These are phyloP conservation scores for Oedothorax gibbosus DNA, from an alignment of 1,140 invertebrate species.

Conservation along the genomic window DNA sequence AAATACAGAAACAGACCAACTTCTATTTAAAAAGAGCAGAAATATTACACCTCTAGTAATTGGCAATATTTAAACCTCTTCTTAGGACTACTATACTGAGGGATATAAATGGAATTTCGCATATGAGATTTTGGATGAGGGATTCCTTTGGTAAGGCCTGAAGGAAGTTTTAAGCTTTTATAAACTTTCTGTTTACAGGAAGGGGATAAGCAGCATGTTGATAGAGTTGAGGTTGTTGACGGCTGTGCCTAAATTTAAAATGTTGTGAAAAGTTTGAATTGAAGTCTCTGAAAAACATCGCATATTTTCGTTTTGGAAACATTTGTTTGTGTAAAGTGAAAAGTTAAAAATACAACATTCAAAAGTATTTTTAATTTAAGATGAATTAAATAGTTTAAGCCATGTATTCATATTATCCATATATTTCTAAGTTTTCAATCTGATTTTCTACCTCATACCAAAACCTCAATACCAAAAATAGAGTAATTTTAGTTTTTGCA, in stretches of 20 bases:
- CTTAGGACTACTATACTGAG: no score
- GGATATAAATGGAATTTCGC: no score
- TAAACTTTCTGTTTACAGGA: not conserved
- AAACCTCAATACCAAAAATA: not conserved
- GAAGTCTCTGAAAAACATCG: not conserved
- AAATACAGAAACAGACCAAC: no score
- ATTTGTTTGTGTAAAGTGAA: not conserved
- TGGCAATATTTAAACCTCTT: no score
- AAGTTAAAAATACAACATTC: not conserved
- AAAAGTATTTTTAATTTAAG: not conserved
- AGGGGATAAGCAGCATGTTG: slow-evolving; percentile 7
- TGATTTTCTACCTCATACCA: not conserved
- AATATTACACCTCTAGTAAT: no score
- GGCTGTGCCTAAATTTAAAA: slow-evolving; percentile 10
- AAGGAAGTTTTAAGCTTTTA: no score
- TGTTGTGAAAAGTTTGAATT: slow-evolving; percentile 5
- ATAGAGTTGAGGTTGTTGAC: slow-evolving; percentile 7
- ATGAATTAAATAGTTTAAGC: not conserved
- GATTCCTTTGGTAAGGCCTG: no score
- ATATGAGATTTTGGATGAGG: no score
- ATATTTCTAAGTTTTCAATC: not conserved
- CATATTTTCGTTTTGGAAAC: not conserved
- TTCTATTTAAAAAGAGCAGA: no score
- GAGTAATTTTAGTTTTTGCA: no score
- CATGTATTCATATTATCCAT: not conserved